Evolutionary conservation across 2,113 vertebrate species (phyloP), one percentile per base, ranked within the genome.

Genomic region (Archilochus colubris): DNA sequence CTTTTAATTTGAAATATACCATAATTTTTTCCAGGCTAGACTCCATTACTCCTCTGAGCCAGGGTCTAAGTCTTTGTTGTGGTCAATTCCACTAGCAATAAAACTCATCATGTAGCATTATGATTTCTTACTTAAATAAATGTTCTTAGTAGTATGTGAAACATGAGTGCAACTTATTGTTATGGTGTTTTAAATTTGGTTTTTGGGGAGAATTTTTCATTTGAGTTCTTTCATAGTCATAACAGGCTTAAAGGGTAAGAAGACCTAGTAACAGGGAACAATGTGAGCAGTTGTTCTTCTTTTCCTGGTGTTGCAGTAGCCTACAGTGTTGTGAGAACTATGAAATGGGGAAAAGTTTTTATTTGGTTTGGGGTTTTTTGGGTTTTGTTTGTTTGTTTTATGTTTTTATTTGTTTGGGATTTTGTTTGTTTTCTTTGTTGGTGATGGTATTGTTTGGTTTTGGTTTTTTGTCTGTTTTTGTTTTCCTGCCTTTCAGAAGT

Each of bases 1-100:
- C 16, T 92, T 95, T 82, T 82, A 76, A 91, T 88, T 82, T 89
- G 36, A 86, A 90, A 91, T 93, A 62, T 44, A 87, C 46, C 78
- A 82, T 92, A 22, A 51, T 93, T 67, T 89, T 94, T 94, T 85
- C 84, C 67, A 85, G 67, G 27, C 62, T 46, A 59, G 28, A 68
- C 72, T 93, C 55, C 19, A 18, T 90, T 87, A 54, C 46, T 94
- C 16, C 21, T 57, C 67, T 86, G 79, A 70, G 50, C 85, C 44
- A 80, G 19, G 46, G 50, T 2, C 0, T 53, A 63, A 69, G 62
- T 72, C 62, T 93, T 91, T 82, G 38, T 85, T 91, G 63, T 93
- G 75, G 79, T 89, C 67, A 57, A 31, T 73, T 93, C 59, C 36
- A 51, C 55, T 82, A 82, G 55, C 57, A 83, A n/a, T 73, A 62